Evolutionary conservation across 2,888 invertebrate genomes (phyloP).

Genomic region (Euplexia lucipara): DNA sequence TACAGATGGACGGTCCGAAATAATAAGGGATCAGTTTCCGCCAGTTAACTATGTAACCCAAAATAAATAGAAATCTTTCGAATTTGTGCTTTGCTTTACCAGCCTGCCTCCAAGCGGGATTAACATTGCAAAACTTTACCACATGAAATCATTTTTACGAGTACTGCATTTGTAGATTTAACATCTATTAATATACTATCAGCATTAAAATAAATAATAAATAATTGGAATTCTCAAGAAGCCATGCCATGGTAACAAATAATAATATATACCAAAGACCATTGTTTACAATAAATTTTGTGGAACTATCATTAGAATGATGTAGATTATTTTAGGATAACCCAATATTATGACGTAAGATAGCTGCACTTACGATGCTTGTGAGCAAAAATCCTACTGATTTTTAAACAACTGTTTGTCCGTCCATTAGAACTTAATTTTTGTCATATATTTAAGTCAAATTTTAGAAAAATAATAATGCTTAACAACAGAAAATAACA

Average conservation of each 20-base stretch:
- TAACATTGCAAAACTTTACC: not conserved
- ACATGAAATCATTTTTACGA: no score
- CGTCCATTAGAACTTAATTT: not conserved
- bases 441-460: not conserved
- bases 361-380: not conserved
- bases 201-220: no score
- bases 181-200: no score
- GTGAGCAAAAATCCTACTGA: not conserved
- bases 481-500: constrained; percentile 14
- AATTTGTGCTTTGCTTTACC: constrained; percentile 17
- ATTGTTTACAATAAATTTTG: no score
- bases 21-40: no score
- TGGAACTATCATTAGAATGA: no score
- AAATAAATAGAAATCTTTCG: not conserved
- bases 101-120: no score
- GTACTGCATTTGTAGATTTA: no score
- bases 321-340: no score
- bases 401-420: constrained; percentile 5
- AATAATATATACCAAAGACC: not conserved
- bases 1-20: no score
- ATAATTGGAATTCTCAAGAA: not conserved
- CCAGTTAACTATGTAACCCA: no score
- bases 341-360: constrained; percentile 11
- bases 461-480: not conserved
- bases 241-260: no score